Base-by-base conservation (phyloP, 2,888 invertebrate species). In the Callyntrura sp. region DNA sequence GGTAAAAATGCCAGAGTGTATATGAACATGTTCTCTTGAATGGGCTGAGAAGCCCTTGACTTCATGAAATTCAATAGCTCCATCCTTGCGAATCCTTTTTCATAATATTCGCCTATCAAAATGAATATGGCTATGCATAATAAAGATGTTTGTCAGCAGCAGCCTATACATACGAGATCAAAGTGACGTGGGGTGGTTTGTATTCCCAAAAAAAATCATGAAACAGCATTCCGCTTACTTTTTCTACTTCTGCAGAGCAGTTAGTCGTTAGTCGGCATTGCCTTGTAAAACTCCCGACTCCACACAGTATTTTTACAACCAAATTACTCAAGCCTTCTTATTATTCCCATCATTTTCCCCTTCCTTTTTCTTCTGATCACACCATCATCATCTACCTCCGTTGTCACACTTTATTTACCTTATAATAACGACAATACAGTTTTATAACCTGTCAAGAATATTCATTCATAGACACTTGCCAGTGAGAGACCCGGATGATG, bases 71-170 rank as follows among this genome's bases (percentile, higher is more conserved):
- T 70, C 55, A 23, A 79, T 86, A 35, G 12, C 51, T 55, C 55
- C 62, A 82, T 83, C 88, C 88, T 88, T 88, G 88, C 79, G 25
- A 84, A 65, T 88, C 88, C 88, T 76, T 88, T 88, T 88, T 84
- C 73, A 73, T 73, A 28, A 4, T 35, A 35, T 35, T 35, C 35
- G 35, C 28, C 35, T 35, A 73, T 4, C 28, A 14, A 48, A 73
- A 48, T 73, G 12, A 73, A 9, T 65, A 3, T 65, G 23, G 9
- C 0, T 48, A 76, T n/a, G 20, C n/a, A 76, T 55, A 20, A 76
- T 51, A 55, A 55, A 76, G 28, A 8, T 12, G 28, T 28, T 4
- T 76, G 51, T 55, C 76, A 20, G 51, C 9, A 9, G 20, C 25
- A 23, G 11, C n/a, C n/a, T n/a, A n/a, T n/a, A n/a, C 1, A 73